Evolutionary conservation across 2,888 invertebrate species (phyloP).

Genomic region (Brachypterus glaber): DNA sequence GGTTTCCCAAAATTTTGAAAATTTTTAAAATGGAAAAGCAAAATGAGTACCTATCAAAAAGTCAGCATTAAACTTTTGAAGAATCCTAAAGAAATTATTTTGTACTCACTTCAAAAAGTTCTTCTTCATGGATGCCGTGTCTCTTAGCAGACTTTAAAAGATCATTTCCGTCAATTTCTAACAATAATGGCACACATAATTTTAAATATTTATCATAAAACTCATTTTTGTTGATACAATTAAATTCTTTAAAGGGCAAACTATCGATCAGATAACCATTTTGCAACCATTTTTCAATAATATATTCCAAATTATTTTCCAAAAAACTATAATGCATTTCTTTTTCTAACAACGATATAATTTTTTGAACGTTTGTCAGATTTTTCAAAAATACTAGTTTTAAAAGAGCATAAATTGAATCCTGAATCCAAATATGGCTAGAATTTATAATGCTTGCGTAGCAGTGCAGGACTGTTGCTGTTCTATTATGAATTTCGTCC

Average conservation of each 20-base stretch:
- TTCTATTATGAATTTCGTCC: too few relatives aligned
- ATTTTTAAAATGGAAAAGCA: too few relatives aligned
- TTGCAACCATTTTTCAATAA: slow-evolving; percentile 39
- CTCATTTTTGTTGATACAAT: slow-evolving; percentile 31
- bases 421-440: too few relatives aligned
- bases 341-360: slow-evolving; percentile 18
- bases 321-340: slow-evolving; percentile 37
- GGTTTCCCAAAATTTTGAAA: too few relatives aligned
- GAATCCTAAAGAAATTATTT: not conserved
- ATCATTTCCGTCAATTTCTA: slow-evolving; percentile 32
- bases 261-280: slow-evolving; percentile 27
- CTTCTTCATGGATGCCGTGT: slow-evolving; percentile 16
- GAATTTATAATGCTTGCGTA: too few relatives aligned
- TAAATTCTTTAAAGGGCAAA: slow-evolving; percentile 37
- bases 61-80: not conserved
- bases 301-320: slow-evolving; percentile 41
- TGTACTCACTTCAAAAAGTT: slow-evolving; percentile 21
- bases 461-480: too few relatives aligned
- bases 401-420: not conserved
- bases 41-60: not conserved
- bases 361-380: not conserved
- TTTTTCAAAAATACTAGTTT: not conserved
- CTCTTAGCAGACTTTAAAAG: slow-evolving; percentile 19
- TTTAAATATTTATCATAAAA: slow-evolving; percentile 40
- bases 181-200: slow-evolving; percentile 38